Percentiles rank a stretch among this genome's conserved stretches.
Evolutionary conservation across 2,888 invertebrate genomes (phyloP).

Genomic region (Elaeidobius kamerunicus): DNA sequence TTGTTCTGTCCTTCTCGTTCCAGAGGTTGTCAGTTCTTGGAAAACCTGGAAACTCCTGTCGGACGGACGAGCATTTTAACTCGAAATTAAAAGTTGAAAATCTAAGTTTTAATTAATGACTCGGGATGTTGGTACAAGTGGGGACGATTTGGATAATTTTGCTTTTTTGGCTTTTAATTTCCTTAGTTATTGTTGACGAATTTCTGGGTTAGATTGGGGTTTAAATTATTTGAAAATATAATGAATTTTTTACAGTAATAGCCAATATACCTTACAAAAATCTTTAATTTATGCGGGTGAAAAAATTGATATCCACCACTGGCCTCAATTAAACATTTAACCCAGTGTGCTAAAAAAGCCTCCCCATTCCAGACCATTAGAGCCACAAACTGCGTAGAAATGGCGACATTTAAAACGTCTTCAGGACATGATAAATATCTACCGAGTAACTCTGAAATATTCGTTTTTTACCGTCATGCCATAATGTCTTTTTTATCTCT

Average conservation of each 20-base stretch:
- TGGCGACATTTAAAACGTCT: constrained; percentile 38
- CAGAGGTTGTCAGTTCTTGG: constrained; percentile 26
- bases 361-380: too few species aligned
- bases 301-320: too few species aligned
- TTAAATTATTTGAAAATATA: too few species aligned
- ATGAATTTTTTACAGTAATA: too few species aligned
- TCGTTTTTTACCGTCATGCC: constrained; percentile 46
- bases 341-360: too few species aligned
- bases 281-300: too few species aligned
- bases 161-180: too few species aligned
- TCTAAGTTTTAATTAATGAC: constrained; percentile 30
- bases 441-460: constrained; percentile 42
- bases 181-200: too few species aligned
- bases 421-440: constrained; percentile 41
- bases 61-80: constrained; percentile 5
- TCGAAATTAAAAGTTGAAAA: constrained; percentile 27
- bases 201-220: too few species aligned
- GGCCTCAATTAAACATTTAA: too few species aligned
- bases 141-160: constrained; percentile 9
- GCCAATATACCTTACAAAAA: too few species aligned
- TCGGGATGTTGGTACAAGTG: constrained; percentile 11
- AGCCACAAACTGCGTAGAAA: too few species aligned
- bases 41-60: constrained; percentile 6
- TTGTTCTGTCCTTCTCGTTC: constrained; percentile 29
- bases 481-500: constrained; percentile 49